Evolutionary conservation across 2,888 invertebrate genomes (phyloP).

Genomic region (Epicampocera succincta): DNA sequence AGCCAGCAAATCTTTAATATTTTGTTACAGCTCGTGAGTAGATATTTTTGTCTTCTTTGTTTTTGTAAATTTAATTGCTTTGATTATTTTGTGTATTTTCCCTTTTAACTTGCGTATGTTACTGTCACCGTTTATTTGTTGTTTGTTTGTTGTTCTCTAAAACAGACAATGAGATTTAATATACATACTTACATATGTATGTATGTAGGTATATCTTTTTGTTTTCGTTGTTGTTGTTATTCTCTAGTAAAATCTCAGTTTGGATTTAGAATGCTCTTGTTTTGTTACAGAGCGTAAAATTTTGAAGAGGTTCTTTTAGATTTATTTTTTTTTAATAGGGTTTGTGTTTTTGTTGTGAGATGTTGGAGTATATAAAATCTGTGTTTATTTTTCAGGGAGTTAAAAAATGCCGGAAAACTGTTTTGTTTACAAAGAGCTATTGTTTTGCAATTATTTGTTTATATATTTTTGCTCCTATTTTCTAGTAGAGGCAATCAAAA

Average conservation of each 20-base stretch:
- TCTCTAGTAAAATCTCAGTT: slow-evolving; percentile 52
- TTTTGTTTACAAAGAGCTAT: background rate
- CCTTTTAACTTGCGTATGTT: slow-evolving; percentile 1
- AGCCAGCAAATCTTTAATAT: slow-evolving; percentile 3
- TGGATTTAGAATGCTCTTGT: slow-evolving; percentile 30
- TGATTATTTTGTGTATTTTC: slow-evolving; percentile 28
- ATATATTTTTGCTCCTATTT: too few species aligned
- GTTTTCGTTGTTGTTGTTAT: background rate
- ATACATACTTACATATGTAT: background rate
- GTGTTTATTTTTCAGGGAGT: background rate
- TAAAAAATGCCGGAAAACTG: slow-evolving; percentile 8
- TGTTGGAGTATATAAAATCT: slow-evolving; percentile 15
- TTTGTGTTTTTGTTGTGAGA: slow-evolving; percentile 13
- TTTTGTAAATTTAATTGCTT: background rate
- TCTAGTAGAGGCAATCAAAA: too few species aligned
- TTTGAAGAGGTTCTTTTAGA: slow-evolving; percentile 2
- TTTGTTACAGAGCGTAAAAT: background rate
- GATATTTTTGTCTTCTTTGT: slow-evolving; percentile 3
- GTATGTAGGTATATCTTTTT: slow-evolving; percentile 14
- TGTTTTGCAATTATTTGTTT: too few species aligned
- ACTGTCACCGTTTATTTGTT: background rate
- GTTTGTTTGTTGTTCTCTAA: slow-evolving; percentile 30
- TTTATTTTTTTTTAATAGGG: slow-evolving; percentile 20
- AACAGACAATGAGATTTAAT: slow-evolving; percentile 1
- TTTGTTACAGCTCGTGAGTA: slow-evolving; percentile 14